phyloP scores from a whole-genome alignment of 2,113 vertebrate species.

The Progne subis region DNA sequence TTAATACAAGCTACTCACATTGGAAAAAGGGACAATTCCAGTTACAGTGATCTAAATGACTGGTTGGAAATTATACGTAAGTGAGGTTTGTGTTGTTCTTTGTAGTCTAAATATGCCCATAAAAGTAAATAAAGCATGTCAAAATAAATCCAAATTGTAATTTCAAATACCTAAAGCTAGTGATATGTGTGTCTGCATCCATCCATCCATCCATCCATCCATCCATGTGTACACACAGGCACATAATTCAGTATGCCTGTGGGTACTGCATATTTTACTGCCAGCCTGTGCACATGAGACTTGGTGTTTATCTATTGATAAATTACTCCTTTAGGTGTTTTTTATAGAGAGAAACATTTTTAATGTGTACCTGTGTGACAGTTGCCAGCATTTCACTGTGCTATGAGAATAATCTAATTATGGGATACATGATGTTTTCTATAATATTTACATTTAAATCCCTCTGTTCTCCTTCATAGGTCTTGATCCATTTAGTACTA shows the following conservation, averaged over 20 bases:
- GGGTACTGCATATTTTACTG: background rate
- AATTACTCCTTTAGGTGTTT: background rate
- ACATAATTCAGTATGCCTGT: accelerated
- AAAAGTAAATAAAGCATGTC: background rate
- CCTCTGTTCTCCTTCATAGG: background rate
- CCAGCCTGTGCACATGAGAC: background rate
- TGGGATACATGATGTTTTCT: background rate
- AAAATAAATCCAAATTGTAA: background rate
- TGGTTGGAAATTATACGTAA: constrained; percentile 88
- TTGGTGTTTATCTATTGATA: background rate
- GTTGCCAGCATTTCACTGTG: background rate
- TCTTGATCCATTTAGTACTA: background rate
- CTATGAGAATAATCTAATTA: background rate
- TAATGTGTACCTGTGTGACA: background rate
- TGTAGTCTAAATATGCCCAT: background rate
- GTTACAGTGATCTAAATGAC: constrained; percentile 63
- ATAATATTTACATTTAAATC: background rate
- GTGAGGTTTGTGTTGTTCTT: constrained; percentile 49
- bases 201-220: background rate
- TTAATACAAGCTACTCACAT: constrained; percentile 79
- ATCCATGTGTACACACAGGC: accelerated
- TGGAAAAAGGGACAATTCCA: constrained; percentile 81
- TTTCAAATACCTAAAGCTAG: background rate
- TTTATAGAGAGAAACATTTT: background rate
- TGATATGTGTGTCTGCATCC: background rate